Percentiles rank a stretch among this genome's conserved stretches.
Evolutionary conservation across 2,888 invertebrate genomes (phyloP).

Genomic region (Drosophila neotestacea): DNA sequence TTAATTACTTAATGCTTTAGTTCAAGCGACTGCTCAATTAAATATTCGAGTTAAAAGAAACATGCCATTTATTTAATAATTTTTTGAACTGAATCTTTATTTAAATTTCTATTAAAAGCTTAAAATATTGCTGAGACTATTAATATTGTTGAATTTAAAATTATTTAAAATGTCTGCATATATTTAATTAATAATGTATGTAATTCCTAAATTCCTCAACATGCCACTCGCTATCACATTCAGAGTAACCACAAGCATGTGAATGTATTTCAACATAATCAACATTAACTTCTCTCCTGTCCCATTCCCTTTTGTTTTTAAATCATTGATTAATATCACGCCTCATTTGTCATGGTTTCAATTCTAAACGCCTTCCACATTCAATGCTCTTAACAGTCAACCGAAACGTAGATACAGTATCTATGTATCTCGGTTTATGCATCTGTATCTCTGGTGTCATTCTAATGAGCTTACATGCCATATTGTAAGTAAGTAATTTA

Average conservation of each 20-base stretch:
- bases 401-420: slow-evolving; percentile 8
- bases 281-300: slow-evolving; percentile 16
- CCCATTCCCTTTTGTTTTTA: slow-evolving; percentile 37
- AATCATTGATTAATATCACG: slow-evolving; percentile 55
- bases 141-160: not conserved
- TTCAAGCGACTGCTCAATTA: no score
- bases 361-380: slow-evolving; percentile 9
- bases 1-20: no score
- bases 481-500: slow-evolving; percentile 71
- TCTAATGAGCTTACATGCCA: slow-evolving; percentile 66
- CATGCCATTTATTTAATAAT: no score
- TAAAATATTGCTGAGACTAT: no score
- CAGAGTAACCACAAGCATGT: not conserved
- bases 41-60: no score
- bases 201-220: not conserved
- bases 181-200: not conserved
- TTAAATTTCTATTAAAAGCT: no score
- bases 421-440: slow-evolving; percentile 4
- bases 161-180: not conserved
- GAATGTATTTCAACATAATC: slow-evolving; percentile 5
- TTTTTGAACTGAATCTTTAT: no score
- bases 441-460: slow-evolving; percentile 45
- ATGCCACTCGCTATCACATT: not conserved
- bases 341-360: slow-evolving; percentile 49
- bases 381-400: slow-evolving; percentile 33